Base-by-base conservation (phyloP, 2,888 invertebrate genomes). In the Luperina testacea region DNA sequence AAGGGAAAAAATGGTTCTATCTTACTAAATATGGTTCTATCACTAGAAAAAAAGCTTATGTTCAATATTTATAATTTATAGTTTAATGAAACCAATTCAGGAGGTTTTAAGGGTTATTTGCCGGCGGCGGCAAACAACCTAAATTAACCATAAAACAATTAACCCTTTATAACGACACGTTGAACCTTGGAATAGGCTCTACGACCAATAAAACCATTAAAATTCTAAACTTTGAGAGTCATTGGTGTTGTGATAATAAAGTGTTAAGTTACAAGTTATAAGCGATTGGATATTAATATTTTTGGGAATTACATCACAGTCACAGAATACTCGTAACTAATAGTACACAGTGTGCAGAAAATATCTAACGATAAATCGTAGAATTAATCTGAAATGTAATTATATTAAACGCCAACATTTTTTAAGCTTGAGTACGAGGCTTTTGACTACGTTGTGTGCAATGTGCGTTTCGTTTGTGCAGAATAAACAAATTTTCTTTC, bases 171-270 rank as follows among this genome's bases (percentile, higher is more conserved):
- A 82, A 81, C 78, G 81, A 88, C 87, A 87, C 88, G 88, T 84
- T 81, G 75, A 77, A 87, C 89, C 81, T 90, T 88, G 81, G 83
- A 87, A 90, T 85, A 87, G 88, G 87, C 84, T 86, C 45, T 76
- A 80, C 78, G 83, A 80, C 85, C 90, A 90, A 91, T 92, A 90
- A 92, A 93, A 90, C 89, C 86, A 90, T 92, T 92, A 91, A 90
- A 92, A 91, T 92, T 90, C 85, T 82, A 85, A 86, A 86, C 82
- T 87, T 85, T 72, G 59, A 20, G 63, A 75, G 77, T 77, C 79
- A 75, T 78, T 78, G 82, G 76, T 76, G 77, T 85, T 75, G 68
- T 75, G 80, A 83, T 81, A 72, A 73, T 74, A 74, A 42, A 5
- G 68, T 67, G 24, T 27, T 74, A 84, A 83, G 84, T 73, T 63